These are phyloP conservation scores for Salpingus planirostris DNA, from an alignment of 2,888 invertebrate species.

Conservation along the genomic window DNA sequence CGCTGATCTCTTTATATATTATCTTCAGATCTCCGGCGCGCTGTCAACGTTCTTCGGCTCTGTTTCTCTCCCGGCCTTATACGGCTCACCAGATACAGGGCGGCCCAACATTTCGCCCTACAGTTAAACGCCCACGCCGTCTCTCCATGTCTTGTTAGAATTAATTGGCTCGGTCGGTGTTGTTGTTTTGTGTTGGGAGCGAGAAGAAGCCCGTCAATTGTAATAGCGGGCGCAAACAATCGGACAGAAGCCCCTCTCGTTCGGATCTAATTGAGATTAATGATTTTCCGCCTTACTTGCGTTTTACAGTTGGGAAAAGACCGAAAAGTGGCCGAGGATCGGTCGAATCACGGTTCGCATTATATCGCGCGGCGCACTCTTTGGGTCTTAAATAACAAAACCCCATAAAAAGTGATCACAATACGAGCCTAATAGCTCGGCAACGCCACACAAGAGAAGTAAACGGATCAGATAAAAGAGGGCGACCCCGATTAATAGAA, in stretches of 20 bases:
- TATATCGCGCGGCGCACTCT: conserved; percentile 6
- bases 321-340: no score
- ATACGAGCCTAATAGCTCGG: conserved; percentile 14
- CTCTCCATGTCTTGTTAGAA: conserved; percentile 11
- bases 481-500: conserved; percentile 10
- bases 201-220: conserved; percentile 6
- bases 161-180: no score
- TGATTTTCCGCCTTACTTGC: conserved; percentile 21
- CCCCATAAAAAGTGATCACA: conserved; percentile 9
- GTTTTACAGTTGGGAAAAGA: no score
- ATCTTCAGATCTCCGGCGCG: conserved; percentile 15
- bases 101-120: conserved; percentile 13
- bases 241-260: conserved; percentile 25
- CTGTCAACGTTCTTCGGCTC: conserved; percentile 18
- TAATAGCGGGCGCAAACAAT: conserved; percentile 20
- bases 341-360: not conserved
- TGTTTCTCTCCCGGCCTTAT: conserved; percentile 4
- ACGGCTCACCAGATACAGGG: no score
- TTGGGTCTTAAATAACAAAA: conserved; percentile 14
- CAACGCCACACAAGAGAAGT: conserved; percentile 14
- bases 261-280: conserved; percentile 28
- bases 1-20: conserved; percentile 25
- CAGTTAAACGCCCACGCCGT: conserved; percentile 11
- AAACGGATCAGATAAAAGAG: conserved; percentile 15
- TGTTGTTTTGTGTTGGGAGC: conserved; percentile 13